Conservation (phyloP, 1,140 invertebrate genomes). For the Euwallacea fornicatus region DNA sequence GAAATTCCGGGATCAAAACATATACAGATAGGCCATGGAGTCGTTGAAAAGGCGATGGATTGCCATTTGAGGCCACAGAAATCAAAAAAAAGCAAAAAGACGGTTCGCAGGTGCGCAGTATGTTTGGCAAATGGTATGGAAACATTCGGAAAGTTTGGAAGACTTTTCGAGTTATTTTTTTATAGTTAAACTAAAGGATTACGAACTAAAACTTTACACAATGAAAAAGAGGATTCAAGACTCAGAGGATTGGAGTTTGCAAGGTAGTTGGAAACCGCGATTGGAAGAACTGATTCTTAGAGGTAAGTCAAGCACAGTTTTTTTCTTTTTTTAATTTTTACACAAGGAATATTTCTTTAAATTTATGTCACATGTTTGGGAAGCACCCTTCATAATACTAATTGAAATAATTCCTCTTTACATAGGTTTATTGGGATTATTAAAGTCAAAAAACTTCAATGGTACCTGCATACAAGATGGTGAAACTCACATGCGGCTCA, state of each 20-base stretch:
- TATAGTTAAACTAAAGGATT: constrained; percentile 54
- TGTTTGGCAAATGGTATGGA: constrained; percentile 57
- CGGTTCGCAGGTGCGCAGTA: constrained; percentile 52
- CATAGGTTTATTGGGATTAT: constrained; percentile 44
- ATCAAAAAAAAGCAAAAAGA: constrained; percentile 38
- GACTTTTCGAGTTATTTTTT: not conserved
- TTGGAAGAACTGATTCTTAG: constrained; percentile 61
- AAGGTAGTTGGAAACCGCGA: constrained; percentile 57
- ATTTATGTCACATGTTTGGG: no score
- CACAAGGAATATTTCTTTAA: no score
- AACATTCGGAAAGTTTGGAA: not conserved
- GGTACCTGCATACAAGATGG: constrained; percentile 57
- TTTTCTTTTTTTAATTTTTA: no score
- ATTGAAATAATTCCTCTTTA: constrained; percentile 18
- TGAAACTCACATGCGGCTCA: constrained; percentile 59
- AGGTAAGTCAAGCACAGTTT: constrained; percentile 43
- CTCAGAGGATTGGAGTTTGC: constrained; percentile 46
- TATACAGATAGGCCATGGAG: constrained; percentile 43
- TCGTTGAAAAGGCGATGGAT: constrained; percentile 62
- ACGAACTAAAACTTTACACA: constrained; percentile 60
- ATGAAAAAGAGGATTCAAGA: constrained; percentile 39
- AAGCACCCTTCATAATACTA: no score
- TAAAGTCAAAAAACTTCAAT: constrained; percentile 43
- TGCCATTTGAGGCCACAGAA: constrained; percentile 66
- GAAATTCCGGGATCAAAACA: constrained; percentile 26